A percentile compares a stretch with the other conserved stretches of the same genome.
Evolutionary conservation across 1,140 invertebrate genomes (phyloP).

Genomic region (Zaprionus camerounensis): DNA sequence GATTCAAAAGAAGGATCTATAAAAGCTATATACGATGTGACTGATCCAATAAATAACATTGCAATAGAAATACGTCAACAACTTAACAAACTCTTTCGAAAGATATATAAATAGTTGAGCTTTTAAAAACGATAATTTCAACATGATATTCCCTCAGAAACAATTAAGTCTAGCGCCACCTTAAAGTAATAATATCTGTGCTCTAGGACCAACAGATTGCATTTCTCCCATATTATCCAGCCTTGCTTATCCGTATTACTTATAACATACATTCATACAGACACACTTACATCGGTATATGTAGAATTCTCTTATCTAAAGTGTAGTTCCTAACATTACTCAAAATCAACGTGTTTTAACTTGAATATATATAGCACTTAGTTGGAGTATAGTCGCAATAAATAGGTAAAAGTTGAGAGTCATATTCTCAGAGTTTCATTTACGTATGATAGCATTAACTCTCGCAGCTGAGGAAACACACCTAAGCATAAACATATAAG

Average conservation of each 20-base stretch:
- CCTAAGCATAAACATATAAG: constrained; percentile 12
- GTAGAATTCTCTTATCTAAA: constrained; percentile 35
- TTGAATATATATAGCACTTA: constrained; percentile 65
- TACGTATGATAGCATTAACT: background rate
- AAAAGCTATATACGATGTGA: constrained; percentile 11
- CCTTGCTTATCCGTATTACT: constrained; percentile 16
- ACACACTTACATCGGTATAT: constrained; percentile 13
- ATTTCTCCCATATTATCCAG: constrained; percentile 19
- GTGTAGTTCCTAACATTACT: constrained; percentile 27
- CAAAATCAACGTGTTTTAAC: constrained; percentile 53
- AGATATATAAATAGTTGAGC: constrained; percentile 11
- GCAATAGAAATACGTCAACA: constrained; percentile 7
- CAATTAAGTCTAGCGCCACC: constrained; percentile 18
- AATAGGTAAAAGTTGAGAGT: constrained; percentile 21
- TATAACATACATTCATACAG: constrained; percentile 7
- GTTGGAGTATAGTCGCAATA: constrained; percentile 54
- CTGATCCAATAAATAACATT: background rate
- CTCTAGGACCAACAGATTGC: constrained; percentile 32
- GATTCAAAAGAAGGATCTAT: constrained; percentile 17
- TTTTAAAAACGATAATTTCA: background rate
- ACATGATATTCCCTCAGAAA: constrained; percentile 10
- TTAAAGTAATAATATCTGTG: constrained; percentile 42
- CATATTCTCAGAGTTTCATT: constrained; percentile 1
- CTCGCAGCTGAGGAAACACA: background rate
- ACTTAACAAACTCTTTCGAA: constrained; percentile 15